Base-by-base conservation (phyloP, 2,888 invertebrate genomes). In the Drosophila ezoana region DNA sequence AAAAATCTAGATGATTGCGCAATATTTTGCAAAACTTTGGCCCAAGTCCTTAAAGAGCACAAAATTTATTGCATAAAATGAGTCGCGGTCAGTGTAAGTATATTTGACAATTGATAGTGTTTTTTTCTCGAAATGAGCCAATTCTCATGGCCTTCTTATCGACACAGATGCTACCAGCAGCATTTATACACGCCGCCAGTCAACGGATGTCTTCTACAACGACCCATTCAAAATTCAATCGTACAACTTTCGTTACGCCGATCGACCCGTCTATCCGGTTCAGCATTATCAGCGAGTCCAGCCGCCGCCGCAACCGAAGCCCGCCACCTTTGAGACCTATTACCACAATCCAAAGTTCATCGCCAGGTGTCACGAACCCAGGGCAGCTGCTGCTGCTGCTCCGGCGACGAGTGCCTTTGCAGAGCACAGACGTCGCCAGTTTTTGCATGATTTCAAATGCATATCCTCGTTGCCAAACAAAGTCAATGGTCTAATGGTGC, bases 171-270 rank as follows among this genome's bases (percentile, higher is more conserved):
- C 38, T 33, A 37, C 69, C 14, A 43, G 40, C 18, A 71, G 40
- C 32, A 75, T 78, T 59, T 73, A 75, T 62, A 53, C 79, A 64
- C 84, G 79, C 1, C 79, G 80, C 44, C 76, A 73, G 33, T 5
- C 51, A 11, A 53, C 52, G n/a, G 91, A 91, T 70, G 76, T 80
- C 9, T 91, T 91, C 51, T 80, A 77, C 64, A 85, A 83, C 14
- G 91, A 91, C 72, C 91, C 91, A 1, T 91, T 91, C 59, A 91
- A 91, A 87, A 85, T 90, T 57, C 88, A 91, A 47, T 91, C 91
- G 41, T 89, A 88, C 48, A 90, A 89, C 51, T 91, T 91, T 65
- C 90, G 76, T 3, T 91, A 91, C 66, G 91, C 91, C 20, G 90
- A 91, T 0, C 72, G 86, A 11, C 91, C 90, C 1, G 35, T 38